Evolutionary conservation across 2,113 vertebrate genomes (phyloP).

Genomic region (Oreotrochilus melanogaster): DNA sequence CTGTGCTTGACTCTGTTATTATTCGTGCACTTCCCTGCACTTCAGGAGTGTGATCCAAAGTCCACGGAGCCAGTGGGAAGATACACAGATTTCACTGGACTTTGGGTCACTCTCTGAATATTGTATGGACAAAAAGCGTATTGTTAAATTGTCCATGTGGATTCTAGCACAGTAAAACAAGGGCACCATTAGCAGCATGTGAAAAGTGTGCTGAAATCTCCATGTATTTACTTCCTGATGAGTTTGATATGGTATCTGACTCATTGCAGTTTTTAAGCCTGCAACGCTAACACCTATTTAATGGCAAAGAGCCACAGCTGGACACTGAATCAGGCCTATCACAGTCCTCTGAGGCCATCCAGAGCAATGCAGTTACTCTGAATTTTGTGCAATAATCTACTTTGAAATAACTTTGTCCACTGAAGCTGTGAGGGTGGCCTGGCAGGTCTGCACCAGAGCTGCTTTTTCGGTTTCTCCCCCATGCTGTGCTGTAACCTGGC

Average conservation of each 20-base stretch:
- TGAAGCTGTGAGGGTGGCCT: not conserved
- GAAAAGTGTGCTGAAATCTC: not conserved
- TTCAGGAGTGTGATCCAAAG: not conserved
- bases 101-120: not conserved
- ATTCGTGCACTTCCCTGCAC: not conserved
- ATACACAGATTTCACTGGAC: not conserved
- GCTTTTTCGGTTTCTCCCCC: not conserved
- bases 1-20: constrained; percentile 32
- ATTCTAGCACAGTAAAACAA: not conserved
- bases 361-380: not conserved
- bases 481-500: not conserved
- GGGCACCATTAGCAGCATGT: not conserved
- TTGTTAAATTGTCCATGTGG: not conserved
- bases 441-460: not conserved
- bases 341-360: not conserved
- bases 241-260: not conserved
- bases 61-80: not conserved
- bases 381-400: not conserved
- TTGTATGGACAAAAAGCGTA: not conserved
- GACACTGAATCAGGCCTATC: not conserved
- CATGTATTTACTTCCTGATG: not conserved
- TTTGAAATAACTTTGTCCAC: not conserved
- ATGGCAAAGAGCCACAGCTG: not conserved
- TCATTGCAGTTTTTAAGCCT: not conserved
- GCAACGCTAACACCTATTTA: not conserved